Conservation (phyloP, 2,888 invertebrate genomes). For the Nematopogon swammerdamellus region DNA sequence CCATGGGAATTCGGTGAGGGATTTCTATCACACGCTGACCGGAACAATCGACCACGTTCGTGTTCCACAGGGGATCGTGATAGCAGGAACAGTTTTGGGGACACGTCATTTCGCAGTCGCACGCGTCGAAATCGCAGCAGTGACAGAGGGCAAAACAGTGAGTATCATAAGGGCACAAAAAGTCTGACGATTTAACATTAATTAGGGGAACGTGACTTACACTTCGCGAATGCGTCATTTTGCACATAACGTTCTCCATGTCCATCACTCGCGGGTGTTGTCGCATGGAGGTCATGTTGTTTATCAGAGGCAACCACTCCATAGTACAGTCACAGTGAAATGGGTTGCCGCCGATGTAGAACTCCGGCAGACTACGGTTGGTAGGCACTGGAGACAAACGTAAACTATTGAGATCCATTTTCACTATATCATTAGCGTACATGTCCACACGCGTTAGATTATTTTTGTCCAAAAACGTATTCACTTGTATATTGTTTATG, state of each 20-base stretch:
- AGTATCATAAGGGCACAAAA: constrained; percentile 84
- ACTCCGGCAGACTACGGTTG: constrained; percentile 75
- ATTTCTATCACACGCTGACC: constrained; percentile 70
- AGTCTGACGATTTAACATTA: constrained; percentile 74
- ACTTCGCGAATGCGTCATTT: constrained; percentile 79
- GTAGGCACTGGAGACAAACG: constrained; percentile 68
- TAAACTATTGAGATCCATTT: constrained; percentile 77
- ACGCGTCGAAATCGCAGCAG: constrained; percentile 93
- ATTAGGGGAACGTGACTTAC: constrained; percentile 75
- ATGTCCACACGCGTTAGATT: constrained; percentile 85
- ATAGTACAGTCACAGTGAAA: constrained; percentile 93
- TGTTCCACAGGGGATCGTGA: constrained; percentile 89
- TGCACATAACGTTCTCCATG: constrained; percentile 82
- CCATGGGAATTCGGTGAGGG: constrained; percentile 82
- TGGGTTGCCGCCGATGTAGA: constrained; percentile 90
- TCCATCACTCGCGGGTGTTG: constrained; percentile 88
- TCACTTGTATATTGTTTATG: constrained; percentile 73
- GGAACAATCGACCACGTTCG: constrained; percentile 89
- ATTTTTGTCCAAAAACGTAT: constrained; percentile 80
- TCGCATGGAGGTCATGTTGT: constrained; percentile 72
- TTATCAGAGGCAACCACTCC: constrained; percentile 91
- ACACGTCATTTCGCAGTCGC: constrained; percentile 93
- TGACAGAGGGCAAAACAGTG: constrained; percentile 91
- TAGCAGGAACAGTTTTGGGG: constrained; percentile 92
- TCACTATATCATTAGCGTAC: constrained; percentile 83